Base-by-base conservation (phyloP, 2,888 invertebrate species). In the Hermaeophaga mercurialis region DNA sequence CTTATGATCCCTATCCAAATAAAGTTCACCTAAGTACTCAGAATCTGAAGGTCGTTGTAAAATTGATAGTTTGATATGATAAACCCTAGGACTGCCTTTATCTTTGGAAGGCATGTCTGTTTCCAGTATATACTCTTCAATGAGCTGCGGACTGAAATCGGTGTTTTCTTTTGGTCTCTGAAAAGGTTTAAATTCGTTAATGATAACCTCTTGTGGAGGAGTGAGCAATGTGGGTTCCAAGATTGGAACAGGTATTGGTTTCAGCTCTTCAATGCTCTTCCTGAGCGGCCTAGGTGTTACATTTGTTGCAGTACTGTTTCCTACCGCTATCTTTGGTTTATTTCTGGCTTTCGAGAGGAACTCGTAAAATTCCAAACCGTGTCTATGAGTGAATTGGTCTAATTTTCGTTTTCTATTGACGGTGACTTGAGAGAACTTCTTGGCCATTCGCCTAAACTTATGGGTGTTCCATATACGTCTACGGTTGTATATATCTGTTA, bases 41-140 rank as follows among this genome's bases (percentile, higher is more conserved):
- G 90, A 91, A 78, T 93, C 93, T 53, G 90, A 88, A 69, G 91
- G 90, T 77, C 94, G 82, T 78, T 94, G 93, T 62, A 89, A 81
- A 75, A 96, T 92, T 54, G 91, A 89, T 66, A 96, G 81, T 75
- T 91, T 91, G 71, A 94, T 94, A 76, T 77, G 76, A 79, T 93
- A 90, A 66, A 90, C 87, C 54, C 75, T 61, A 12, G 73, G 58
- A 87, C 68, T 73, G 12, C 66, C 69, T 52, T 70, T 71, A 26
- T 72, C 72, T 77, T 76, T 76, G 39, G 76, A 73, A 1, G 81
- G 87, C 84, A 68, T 87, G 79, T 94, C 94, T 39, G 94, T 91
- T 79, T 96, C 95, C 66, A 96, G 79, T 50, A 91, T 87, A 75
- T 92, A 93, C 74, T 94, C 93, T 77, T 94, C 94, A 44, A 94